Conservation (phyloP, 2,888 invertebrate species). For the Apoderus coryli region DNA sequence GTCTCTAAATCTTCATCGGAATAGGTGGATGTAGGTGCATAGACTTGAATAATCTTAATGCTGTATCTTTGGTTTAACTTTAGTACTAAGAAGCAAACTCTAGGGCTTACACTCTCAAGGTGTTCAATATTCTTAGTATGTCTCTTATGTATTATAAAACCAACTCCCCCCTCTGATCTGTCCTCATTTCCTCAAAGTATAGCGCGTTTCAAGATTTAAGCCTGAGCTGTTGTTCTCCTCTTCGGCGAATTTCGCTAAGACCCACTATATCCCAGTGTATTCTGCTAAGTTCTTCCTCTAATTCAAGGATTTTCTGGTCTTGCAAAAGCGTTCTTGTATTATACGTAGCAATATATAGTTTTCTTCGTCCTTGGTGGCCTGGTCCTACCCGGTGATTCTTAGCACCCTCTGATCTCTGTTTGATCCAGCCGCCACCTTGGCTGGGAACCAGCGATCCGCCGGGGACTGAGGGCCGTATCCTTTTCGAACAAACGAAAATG, state of each 20-base stretch:
- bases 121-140: slow-evolving; percentile 4
- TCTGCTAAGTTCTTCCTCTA: slow-evolving; percentile 10
- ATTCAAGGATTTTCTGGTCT: slow-evolving; percentile 9
- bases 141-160: slow-evolving; percentile 8
- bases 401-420: slow-evolving; percentile 7
- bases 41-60: slow-evolving; percentile 6
- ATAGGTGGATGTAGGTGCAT: too few species aligned
- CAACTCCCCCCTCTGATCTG: slow-evolving; percentile 6
- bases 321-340: slow-evolving; percentile 9
- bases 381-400: slow-evolving; percentile 9
- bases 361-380: slow-evolving; percentile 8
- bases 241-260: slow-evolving; percentile 7
- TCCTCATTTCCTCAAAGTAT: slow-evolving; percentile 6
- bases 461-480: slow-evolving; percentile 5
- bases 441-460: slow-evolving; percentile 1
- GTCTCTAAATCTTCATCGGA: too few species aligned
- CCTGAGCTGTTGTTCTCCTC: slow-evolving; percentile 7
- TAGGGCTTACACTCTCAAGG: slow-evolving; percentile 5
- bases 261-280: slow-evolving; percentile 10
- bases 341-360: slow-evolving; percentile 4
- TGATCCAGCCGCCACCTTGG: slow-evolving; percentile 7
- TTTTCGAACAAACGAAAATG: too few species aligned
- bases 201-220: slow-evolving; percentile 7
- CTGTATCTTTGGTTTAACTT: slow-evolving; percentile 8
- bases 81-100: slow-evolving; percentile 6